Evolutionary conservation across 2,113 vertebrate species (phyloP).

Genomic region (Gulo gulo): DNA sequence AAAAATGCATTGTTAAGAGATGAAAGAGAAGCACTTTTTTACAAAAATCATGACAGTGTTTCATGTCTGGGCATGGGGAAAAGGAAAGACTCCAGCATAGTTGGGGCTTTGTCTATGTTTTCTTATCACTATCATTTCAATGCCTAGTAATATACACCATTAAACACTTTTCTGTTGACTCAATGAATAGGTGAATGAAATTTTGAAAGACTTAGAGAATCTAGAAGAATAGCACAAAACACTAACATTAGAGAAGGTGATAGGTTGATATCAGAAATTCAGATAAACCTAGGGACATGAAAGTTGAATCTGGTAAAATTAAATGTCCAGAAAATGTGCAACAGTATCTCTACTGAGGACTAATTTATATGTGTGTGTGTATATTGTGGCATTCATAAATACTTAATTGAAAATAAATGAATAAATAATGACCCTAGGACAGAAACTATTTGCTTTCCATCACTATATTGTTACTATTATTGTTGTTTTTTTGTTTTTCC

Average conservation of each 20-base stretch:
- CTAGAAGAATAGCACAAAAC: not conserved
- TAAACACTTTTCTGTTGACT: not conserved
- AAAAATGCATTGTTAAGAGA: not conserved
- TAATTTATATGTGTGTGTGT: not conserved
- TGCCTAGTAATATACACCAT: not conserved
- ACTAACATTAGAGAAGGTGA: not conserved
- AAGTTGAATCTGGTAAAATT: not conserved
- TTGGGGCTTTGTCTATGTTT: not conserved
- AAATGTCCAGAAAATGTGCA: not conserved
- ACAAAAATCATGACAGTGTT: not conserved
- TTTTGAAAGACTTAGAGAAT: not conserved
- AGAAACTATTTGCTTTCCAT: not conserved
- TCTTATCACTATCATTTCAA: not conserved
- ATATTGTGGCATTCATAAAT: not conserved
- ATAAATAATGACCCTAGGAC: not conserved
- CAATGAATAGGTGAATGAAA: not conserved
- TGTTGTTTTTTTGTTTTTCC: not conserved
- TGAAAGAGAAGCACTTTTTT: not conserved
- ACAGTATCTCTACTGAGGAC: not conserved
- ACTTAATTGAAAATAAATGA: constrained; percentile 20
- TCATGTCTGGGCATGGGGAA: not conserved
- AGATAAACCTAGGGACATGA: not conserved
- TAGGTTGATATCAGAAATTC: not conserved
- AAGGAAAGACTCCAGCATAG: not conserved
- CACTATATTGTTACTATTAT: not conserved